Percentiles rank a stretch among this genome's conserved stretches.
Evolutionary conservation across 92 coral and sea anemone genomes (phyloP).

Genomic region (Porites rus): DNA sequence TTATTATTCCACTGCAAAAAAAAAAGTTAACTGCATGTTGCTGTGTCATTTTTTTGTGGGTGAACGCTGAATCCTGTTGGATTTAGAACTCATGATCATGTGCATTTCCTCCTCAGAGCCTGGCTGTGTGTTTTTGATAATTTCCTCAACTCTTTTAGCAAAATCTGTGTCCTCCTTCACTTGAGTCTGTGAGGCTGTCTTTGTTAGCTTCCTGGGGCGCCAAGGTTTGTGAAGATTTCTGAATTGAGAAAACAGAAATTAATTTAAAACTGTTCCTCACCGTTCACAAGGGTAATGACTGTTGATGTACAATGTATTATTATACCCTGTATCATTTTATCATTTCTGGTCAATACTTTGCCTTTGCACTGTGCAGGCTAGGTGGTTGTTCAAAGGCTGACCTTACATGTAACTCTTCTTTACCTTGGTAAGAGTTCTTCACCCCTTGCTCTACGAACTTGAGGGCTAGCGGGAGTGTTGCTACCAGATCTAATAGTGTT

Average conservation of each 20-base stretch:
- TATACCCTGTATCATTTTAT: too few relatives aligned
- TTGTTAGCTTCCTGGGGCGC: constrained; percentile 77
- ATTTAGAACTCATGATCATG: constrained; percentile 61
- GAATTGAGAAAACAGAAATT: not conserved
- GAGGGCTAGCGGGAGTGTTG: constrained; percentile 90
- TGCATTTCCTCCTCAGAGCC: constrained; percentile 84
- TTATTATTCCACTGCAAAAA: not conserved
- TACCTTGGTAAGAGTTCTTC: constrained; percentile 89
- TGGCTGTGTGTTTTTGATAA: constrained; percentile 82
- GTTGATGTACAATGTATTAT: too few relatives aligned
- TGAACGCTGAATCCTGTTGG: constrained; percentile 65
- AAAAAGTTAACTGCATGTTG: not conserved
- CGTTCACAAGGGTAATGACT: too few relatives aligned
- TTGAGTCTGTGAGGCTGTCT: constrained; percentile 38
- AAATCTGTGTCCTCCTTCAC: constrained; percentile 81
- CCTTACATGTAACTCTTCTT: not conserved
- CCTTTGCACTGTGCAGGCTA: too few relatives aligned
- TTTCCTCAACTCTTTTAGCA: constrained; percentile 92
- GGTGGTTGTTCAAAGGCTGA: not conserved
- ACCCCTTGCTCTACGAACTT: constrained; percentile 80
- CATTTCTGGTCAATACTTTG: too few relatives aligned
- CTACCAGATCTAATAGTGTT: constrained; percentile 26
- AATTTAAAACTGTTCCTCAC: too few relatives aligned
- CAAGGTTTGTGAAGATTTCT: constrained; percentile 86
- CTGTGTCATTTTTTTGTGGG: constrained; percentile 42